Percentiles rank a stretch among this genome's conserved stretches.
These are phyloP conservation scores for Peromyscus californicus DNA, from an alignment of 2,113 vertebrate species.

Conservation along the genomic window DNA sequence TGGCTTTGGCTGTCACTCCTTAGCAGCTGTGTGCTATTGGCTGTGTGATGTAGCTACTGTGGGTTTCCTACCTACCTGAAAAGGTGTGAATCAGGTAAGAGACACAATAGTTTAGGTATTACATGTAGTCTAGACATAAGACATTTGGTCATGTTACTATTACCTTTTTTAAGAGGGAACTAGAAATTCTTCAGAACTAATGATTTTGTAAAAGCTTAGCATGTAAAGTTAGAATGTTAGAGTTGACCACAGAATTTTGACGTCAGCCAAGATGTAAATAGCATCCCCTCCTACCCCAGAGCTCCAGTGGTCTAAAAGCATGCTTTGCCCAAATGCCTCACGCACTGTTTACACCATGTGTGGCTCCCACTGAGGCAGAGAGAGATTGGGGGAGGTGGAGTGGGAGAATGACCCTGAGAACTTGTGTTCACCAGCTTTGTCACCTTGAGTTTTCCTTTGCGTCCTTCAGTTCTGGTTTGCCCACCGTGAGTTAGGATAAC, in stretches of 20 bases:
- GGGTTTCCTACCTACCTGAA: neutral
- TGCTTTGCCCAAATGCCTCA: neutral
- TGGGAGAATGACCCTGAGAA: neutral
- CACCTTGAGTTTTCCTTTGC: constrained; percentile 17
- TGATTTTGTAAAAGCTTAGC: constrained; percentile 61
- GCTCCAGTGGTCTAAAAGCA: neutral
- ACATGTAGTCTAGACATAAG: neutral
- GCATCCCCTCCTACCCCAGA: neutral
- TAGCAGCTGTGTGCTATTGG: neutral
- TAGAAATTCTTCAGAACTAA: constrained; percentile 51
- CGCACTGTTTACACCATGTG: neutral
- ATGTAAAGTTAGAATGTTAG: neutral
- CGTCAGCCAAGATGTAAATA: neutral
- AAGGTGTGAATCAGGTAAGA: constrained; percentile 13
- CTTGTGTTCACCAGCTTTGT: neutral
- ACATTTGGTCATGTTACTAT: neutral
- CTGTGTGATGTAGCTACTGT: neutral
- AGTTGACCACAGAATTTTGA: constrained; percentile 10
- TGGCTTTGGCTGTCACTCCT: neutral
- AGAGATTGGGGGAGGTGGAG: neutral
- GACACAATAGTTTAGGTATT: neutral
- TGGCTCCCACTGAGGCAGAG: neutral
- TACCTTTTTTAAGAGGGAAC: neutral
- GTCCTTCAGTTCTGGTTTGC: neutral
- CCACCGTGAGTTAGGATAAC: neutral